Conservation (phyloP, 53 echinoderm and acorn worm species). For the Echinarachnius parma region DNA sequence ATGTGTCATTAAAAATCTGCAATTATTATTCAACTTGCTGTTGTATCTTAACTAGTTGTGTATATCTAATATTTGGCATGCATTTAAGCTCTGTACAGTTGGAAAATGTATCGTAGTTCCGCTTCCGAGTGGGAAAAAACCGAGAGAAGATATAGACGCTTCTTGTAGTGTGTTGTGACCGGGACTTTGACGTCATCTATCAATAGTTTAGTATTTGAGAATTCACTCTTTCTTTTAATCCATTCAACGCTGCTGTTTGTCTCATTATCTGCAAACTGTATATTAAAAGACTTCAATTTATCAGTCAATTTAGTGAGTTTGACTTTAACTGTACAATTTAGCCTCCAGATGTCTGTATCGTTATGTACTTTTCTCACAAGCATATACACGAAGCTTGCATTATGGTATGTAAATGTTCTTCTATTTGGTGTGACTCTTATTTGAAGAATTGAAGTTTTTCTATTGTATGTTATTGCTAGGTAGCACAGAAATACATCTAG, state of each 20-base stretch:
- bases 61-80: slow-evolving; percentile 42
- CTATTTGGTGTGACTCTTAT: slow-evolving; percentile 43
- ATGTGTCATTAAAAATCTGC: slow-evolving; percentile 21
- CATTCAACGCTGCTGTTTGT: too few species aligned
- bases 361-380: slow-evolving; percentile 10
- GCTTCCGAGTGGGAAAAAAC: slow-evolving; percentile 10
- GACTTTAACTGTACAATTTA: too few species aligned
- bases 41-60: slow-evolving; percentile 51
- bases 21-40: slow-evolving; percentile 47
- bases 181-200: not conserved
- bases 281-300: too few species aligned
- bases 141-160: slow-evolving; percentile 7
- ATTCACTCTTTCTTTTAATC: too few species aligned
- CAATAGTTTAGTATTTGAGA: too few species aligned
- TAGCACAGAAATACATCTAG: too few species aligned
- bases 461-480: slow-evolving; percentile 27
- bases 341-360: not conserved
- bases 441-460: slow-evolving; percentile 23
- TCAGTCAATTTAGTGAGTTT: too few species aligned
- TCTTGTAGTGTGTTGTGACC: slow-evolving; percentile 41
- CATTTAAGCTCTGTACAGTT: slow-evolving; percentile 21
- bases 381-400: slow-evolving; percentile 23
- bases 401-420: slow-evolving; percentile 40
- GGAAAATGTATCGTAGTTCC: slow-evolving; percentile 2
- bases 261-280: slow-evolving; percentile 38